Conservation (phyloP, 2,888 invertebrate genomes). For the Dusona sp. region DNA sequence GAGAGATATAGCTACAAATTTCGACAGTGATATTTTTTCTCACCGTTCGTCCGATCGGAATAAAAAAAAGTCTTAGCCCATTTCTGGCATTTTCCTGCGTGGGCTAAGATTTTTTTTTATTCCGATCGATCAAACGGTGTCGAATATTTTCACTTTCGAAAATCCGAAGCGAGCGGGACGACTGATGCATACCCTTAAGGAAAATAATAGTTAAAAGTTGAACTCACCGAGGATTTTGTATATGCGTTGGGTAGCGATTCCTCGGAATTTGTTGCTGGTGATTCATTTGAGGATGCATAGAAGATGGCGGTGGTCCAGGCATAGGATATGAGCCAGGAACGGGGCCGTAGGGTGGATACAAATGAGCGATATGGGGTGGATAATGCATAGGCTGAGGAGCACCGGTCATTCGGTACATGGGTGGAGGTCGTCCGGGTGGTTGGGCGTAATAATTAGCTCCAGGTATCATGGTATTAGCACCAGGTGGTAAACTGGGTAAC, state of each 20-base stretch:
- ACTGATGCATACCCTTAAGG: neutral
- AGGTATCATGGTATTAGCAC: constrained; percentile 81
- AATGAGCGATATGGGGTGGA: constrained; percentile 79
- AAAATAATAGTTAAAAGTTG: neutral
- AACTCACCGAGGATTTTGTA: constrained; percentile 73
- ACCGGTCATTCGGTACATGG: constrained; percentile 80
- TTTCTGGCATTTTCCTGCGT: too few species aligned
- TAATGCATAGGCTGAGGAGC: constrained; percentile 81
- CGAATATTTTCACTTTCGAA: too few species aligned
- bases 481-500: constrained; percentile 80
- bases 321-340: constrained; percentile 75
- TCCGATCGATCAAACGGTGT: too few species aligned
- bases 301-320: constrained; percentile 76
- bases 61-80: too few species aligned
- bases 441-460: constrained; percentile 83
- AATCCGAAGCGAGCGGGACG: too few species aligned
- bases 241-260: constrained; percentile 76
- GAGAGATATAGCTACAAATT: too few species aligned
- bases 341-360: constrained; percentile 74
- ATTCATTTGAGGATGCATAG: constrained; percentile 79
- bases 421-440: constrained; percentile 83
- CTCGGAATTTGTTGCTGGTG: constrained; percentile 79
- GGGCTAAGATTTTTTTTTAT: too few species aligned
- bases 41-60: too few species aligned
- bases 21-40: too few species aligned